Evolutionary conservation across 2,113 vertebrate species (phyloP), one percentile per base, ranked within the genome.

Genomic region (Garra rufa): DNA sequence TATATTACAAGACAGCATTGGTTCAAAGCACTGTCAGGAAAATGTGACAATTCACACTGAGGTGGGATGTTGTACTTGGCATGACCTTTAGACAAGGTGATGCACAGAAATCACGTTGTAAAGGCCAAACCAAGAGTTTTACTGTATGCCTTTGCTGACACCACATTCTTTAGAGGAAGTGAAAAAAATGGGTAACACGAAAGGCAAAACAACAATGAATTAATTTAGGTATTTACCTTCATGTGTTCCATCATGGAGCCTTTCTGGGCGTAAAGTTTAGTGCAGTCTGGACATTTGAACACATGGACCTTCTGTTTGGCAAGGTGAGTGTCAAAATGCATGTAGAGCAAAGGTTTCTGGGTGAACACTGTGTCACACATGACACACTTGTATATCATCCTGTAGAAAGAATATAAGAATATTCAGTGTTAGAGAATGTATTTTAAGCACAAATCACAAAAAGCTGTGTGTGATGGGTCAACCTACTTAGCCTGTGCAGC

Each of bases 281-380:
- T 96, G 92, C 98, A 99, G 83, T 96, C 95, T 0, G 97, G 97
- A 74, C 98, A 99, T 92, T 98, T 98, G 85, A 98, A 99, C 85
- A 99, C 97, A 0, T 97, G 96, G 87, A 99, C 97, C 19, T 97
- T 96, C 91, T 99, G 98, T 86, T 97, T 97, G 70, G 94, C 93
- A 88, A 99, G 83, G 67, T 99, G 98, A 88, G 96, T 96, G 88
- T 99, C 98, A 0, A 99, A 98, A 90, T 99, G 98, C 46, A 96
- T 89, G 41, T 96, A 95, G 21, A 99, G 96, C 92, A 98, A 90
- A 1, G 97, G 94, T 87, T 97, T 98, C 91, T 98, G 96, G 14
- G 98, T 99, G 88, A 98, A 99, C 76, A 99, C 98, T 0, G 98
- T 99, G 93, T 99, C 98, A 4, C 98, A 99, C 98, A 99, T 99